Percentiles rank a stretch among this genome's conserved stretches.
These are phyloP conservation scores for Gortyna flavago DNA, from an alignment of 2,888 invertebrate species.

Conservation along the genomic window DNA sequence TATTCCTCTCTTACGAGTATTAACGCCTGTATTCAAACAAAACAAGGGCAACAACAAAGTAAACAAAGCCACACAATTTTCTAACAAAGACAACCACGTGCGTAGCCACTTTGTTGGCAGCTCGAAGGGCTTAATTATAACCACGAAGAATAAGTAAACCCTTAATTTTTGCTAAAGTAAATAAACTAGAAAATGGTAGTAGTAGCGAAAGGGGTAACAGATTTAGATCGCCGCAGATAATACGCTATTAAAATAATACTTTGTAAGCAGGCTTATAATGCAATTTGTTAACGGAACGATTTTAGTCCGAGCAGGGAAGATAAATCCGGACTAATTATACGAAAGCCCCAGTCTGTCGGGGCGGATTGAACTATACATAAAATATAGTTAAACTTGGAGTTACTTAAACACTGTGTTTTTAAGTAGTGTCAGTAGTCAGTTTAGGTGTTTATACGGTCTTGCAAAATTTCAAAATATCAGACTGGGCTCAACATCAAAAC, in stretches of 20 bases:
- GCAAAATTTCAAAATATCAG: background rate
- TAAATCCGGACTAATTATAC: conserved; percentile 57
- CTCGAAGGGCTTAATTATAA: background rate
- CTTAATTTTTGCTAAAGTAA: background rate
- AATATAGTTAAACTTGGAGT: conserved; percentile 38
- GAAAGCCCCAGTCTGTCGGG: conserved; percentile 53
- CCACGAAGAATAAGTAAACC: background rate
- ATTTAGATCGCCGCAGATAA: conserved; percentile 35
- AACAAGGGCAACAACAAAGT: background rate
- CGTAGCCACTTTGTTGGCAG: background rate
- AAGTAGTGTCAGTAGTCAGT: background rate
- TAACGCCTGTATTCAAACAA: background rate
- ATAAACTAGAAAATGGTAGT: background rate
- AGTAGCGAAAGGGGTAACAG: conserved; percentile 3
- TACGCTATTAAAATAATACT: conserved; percentile 57
- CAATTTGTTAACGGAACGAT: conserved; percentile 59
- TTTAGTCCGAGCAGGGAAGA: conserved; percentile 44
- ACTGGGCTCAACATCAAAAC: background rate
- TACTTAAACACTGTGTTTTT: conserved; percentile 33
- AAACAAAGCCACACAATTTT: background rate
- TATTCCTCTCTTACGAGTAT: no score
- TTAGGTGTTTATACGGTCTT: background rate
- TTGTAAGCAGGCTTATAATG: conserved; percentile 53
- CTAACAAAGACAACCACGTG: background rate
- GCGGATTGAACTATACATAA: conserved; percentile 54